A percentile compares a stretch with the other conserved stretches of the same genome.
Evolutionary conservation across 2,797 vertebrate genomes (phyloP).

Genomic region (Moxostoma hubbsi): DNA sequence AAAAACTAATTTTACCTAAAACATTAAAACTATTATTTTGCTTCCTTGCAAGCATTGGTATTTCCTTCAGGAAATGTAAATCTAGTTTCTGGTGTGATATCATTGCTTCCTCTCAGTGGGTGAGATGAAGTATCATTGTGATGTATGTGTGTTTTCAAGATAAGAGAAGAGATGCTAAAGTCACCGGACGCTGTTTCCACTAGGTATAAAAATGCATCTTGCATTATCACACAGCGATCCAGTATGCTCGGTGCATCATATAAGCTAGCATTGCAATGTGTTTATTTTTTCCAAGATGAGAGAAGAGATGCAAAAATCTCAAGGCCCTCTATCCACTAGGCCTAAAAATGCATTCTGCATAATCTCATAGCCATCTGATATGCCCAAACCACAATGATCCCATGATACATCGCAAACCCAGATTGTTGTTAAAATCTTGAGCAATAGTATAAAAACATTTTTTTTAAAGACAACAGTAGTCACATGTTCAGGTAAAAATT

Average conservation of each 20-base stretch:
- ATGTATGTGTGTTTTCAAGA: background rate
- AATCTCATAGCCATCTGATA: background rate
- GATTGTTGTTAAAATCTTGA: background rate
- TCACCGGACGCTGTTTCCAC: background rate
- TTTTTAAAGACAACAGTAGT: background rate
- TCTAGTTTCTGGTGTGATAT: background rate
- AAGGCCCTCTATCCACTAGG: background rate
- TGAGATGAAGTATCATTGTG: background rate
- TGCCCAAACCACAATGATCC: background rate
- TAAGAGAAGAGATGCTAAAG: background rate
- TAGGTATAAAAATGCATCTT: background rate
- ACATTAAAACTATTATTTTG: too few relatives aligned
- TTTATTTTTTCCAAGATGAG: background rate
- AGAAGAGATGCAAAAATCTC: background rate
- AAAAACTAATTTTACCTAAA: too few relatives aligned
- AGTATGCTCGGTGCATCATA: background rate
- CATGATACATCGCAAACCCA: background rate
- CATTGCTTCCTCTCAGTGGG: background rate
- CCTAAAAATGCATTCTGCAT: background rate
- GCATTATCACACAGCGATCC: slow-evolving; percentile 1
- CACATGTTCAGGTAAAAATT: background rate
- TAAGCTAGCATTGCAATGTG: background rate
- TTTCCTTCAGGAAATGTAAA: too few relatives aligned
- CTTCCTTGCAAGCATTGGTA: too few relatives aligned
- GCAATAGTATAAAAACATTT: background rate